These are phyloP conservation scores for Tolmerus cingulatus DNA, from an alignment of 2,888 invertebrate genomes.

Conservation along the genomic window DNA sequence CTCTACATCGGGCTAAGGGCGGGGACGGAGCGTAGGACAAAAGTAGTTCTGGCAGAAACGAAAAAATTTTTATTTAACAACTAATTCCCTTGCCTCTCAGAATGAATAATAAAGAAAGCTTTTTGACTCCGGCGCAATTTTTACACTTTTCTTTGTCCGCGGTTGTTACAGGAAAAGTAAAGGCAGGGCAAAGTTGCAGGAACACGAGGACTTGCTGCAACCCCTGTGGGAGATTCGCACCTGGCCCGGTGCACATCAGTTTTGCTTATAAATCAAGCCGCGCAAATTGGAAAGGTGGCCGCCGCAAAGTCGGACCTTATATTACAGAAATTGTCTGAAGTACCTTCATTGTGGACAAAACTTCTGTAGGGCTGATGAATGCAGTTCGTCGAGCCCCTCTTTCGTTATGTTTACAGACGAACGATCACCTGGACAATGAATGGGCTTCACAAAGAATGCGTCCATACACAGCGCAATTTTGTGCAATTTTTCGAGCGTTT, in stretches of 20 bases:
- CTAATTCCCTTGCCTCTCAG: neutral
- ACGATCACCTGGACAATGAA: neutral
- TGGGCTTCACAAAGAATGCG: neutral
- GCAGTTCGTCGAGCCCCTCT: neutral
- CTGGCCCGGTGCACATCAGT: constrained; percentile 14
- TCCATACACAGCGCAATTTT: neutral
- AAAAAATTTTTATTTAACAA: constrained; percentile 8
- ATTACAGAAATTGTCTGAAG: constrained; percentile 26
- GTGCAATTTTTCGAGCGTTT: neutral
- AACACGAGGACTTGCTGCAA: neutral
- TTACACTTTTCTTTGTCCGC: constrained; percentile 7
- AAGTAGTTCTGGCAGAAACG: neutral
- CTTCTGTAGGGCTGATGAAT: neutral
- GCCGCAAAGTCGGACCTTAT: neutral
- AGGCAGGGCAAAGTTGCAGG: neutral
- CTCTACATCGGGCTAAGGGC: neutral
- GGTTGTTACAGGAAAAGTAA: neutral
- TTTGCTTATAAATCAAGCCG: neutral
- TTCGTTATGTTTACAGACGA: neutral
- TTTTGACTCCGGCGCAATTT: constrained; percentile 8
- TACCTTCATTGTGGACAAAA: neutral
- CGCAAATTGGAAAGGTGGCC: neutral
- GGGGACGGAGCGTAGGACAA: neutral
- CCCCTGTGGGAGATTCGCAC: constrained; percentile 14
- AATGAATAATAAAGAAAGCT: constrained; percentile 12